These are phyloP conservation scores for Rattus norvegicus DNA, from an alignment of 2,113 vertebrate species.

Conservation along the genomic window DNA sequence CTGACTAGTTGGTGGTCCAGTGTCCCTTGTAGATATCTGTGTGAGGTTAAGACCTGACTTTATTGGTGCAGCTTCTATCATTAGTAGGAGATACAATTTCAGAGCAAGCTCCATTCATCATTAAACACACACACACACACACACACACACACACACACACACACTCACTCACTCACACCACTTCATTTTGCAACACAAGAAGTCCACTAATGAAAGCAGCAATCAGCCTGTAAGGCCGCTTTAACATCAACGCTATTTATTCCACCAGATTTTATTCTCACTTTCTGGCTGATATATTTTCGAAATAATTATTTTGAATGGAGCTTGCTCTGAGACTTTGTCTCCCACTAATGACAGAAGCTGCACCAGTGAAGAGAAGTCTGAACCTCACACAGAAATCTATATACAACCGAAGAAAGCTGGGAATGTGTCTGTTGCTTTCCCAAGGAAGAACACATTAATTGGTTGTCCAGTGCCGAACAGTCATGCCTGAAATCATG, in stretches of 20 bases:
- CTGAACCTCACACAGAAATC: background rate
- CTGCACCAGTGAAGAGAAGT: background rate
- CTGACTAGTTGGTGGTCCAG: too few relatives aligned
- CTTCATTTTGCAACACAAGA: too few relatives aligned
- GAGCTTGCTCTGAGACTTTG: background rate
- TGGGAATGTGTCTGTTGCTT: fast-evolving
- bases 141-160: too few relatives aligned
- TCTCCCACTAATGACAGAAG: background rate
- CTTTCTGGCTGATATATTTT: too few relatives aligned
- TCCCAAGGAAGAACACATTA: background rate
- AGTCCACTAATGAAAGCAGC: too few relatives aligned
- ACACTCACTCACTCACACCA: too few relatives aligned
- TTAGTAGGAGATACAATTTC: background rate
- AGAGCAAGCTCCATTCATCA: background rate
- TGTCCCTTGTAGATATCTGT: background rate
- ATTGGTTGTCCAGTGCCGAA: too few relatives aligned
- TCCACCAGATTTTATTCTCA: too few relatives aligned
- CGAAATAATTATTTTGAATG: background rate
- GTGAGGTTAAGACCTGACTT: background rate
- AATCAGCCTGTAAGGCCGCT: too few relatives aligned
- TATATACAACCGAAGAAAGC: background rate
- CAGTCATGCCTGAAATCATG: too few relatives aligned
- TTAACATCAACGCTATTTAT: too few relatives aligned
- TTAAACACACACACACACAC: too few relatives aligned
- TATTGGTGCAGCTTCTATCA: background rate